Evolutionary conservation across 2,888 invertebrate species (phyloP), one percentile per base, ranked within the genome.

Genomic region (Pinctada fucata): DNA sequence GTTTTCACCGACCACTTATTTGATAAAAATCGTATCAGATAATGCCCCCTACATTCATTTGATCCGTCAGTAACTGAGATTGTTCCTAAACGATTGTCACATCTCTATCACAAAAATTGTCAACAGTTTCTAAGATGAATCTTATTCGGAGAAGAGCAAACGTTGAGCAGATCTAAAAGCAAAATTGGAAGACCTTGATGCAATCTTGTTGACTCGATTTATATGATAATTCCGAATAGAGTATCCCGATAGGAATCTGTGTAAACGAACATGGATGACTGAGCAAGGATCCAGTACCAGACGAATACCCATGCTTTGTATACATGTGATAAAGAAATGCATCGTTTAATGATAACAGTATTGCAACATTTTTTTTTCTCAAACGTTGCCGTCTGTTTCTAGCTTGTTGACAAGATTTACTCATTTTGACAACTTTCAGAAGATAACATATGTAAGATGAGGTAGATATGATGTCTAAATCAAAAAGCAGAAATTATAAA

Each of bases 1-100:
- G 58, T 58, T 58, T 58, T 58, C 58, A 58, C 58, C 58, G 13
- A 58, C 58, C 58, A 58, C 58, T 58, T 58, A 58, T 58, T 58
- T 58, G 58, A 58, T 58, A 58, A 58, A 31, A 31, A 31, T 31
- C 31, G 31, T 31, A 31, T 31, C 31, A 31, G 31, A 31, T 31
- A 31, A 31, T 31, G 31, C 31, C 31, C 31, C 31, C 13, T 58
- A 58, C 13, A 58, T 58, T 58, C 58, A 58, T 58, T 58, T 13
- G 58, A 58, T 58, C 58, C 58, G 13, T 58, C 58, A 10, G 6
- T 58, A 31, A 31, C 31, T 13, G 58, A 58, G 58, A 58, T 58
- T 58, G 58, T 58, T 13, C 58, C 58, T 58, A 58, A 58, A 6
- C 13, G 58, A 58, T 58, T 58, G 58, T 58, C 58, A 58, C 58